Evolutionary conservation across 37 sponge, comb jelly and placozoan genomes (phyloP).

Genomic region (Halichondria panicea): DNA sequence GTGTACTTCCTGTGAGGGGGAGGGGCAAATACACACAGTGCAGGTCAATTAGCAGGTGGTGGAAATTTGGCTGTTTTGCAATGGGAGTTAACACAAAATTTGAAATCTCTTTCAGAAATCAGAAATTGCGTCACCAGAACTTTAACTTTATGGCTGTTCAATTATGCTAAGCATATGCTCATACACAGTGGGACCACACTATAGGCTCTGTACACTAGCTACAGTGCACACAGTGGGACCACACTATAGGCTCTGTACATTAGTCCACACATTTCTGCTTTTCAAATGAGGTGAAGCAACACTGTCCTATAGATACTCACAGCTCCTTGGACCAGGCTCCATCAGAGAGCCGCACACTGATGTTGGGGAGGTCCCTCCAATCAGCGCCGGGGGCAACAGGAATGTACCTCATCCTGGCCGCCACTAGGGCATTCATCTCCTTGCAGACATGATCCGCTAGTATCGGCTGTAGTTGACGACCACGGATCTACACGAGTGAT

Average conservation of each 20-base stretch:
- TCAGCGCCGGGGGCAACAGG: slow-evolving; percentile 88
- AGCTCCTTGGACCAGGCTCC: slow-evolving; percentile 73
- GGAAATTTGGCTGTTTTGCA: no score
- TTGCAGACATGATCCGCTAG: slow-evolving; percentile 93
- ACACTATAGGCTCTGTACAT: not conserved
- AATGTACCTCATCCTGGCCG: slow-evolving; percentile 83
- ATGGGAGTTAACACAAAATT: no score
- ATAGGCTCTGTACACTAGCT: no score
- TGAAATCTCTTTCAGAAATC: no score
- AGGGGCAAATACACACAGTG: no score
- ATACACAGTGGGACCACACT: no score
- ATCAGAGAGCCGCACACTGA: slow-evolving; percentile 75
- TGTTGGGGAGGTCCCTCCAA: slow-evolving; percentile 96
- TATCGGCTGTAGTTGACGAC: slow-evolving; percentile 58
- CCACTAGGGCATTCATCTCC: slow-evolving; percentile 94
- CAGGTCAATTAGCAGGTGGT: no score
- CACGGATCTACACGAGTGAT: slow-evolving; percentile 76
- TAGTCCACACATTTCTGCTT: not conserved
- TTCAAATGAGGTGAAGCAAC: not conserved
- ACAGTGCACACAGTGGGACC: no score
- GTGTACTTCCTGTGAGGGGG: slow-evolving; percentile 86
- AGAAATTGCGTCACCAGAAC: no score
- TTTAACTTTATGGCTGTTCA: no score
- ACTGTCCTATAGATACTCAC: no score
- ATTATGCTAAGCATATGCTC: no score